These are phyloP conservation scores for Glaucomys volans DNA, from an alignment of 2,113 vertebrate genomes.

Conservation along the genomic window DNA sequence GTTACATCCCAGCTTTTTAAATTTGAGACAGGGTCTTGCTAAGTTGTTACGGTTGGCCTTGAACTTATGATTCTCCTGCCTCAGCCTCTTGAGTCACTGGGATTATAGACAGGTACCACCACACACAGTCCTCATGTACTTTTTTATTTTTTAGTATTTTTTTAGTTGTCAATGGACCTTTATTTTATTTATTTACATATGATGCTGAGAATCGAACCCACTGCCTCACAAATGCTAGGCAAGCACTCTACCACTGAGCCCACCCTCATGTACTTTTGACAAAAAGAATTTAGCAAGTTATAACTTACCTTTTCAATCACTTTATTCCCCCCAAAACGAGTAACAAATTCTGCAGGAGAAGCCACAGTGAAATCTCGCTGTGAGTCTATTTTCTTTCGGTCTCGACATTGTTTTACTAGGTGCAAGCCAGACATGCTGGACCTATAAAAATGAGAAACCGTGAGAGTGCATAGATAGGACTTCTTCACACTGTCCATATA, in stretches of 20 bases:
- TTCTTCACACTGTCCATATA: conserved; percentile 3
- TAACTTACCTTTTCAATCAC: conserved; percentile 96
- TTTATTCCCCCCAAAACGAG: conserved; percentile 98
- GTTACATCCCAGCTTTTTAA: background rate
- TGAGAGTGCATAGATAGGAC: background rate
- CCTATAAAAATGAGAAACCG: conserved; percentile 83
- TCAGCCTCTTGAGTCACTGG: background rate
- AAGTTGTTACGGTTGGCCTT: background rate
- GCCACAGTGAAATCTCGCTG: conserved; percentile 99
- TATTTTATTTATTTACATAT: too few relatives aligned
- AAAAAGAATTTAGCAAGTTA: background rate
- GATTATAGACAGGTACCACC: background rate
- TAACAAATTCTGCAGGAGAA: conserved; percentile 98
- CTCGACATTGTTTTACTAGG: conserved; percentile 96
- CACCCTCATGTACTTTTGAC: background rate
- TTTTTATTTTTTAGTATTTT: background rate
- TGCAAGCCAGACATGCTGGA: conserved; percentile 99
- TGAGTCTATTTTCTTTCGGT: conserved; percentile 95
- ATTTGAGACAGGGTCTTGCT: background rate
- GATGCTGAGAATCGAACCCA: too few relatives aligned
- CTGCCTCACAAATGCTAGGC: too few relatives aligned
- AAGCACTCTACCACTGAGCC: too few relatives aligned
- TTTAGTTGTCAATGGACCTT: too few relatives aligned
- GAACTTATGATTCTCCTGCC: background rate
- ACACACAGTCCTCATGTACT: background rate